Evolutionary conservation across 2,888 invertebrate species (phyloP), one percentile per base, ranked within the genome.

Genomic region (Patella depressa): DNA sequence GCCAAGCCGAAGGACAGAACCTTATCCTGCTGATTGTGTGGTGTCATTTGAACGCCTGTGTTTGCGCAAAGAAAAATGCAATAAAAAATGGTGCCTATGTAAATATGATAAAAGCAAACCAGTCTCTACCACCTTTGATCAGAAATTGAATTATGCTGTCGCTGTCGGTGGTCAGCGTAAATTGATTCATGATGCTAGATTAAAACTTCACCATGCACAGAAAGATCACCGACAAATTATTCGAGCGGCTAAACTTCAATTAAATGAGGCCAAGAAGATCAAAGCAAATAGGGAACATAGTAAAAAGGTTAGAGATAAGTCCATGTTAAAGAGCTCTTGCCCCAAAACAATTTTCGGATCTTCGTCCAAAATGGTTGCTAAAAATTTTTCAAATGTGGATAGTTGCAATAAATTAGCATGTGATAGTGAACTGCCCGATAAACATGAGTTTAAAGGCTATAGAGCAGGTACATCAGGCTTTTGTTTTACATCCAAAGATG

Each of bases 151-250:
- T 77, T 85, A 84, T 84, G 86, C 85, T 65, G 78, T 82, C 34
- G 79, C 82, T 9, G 73, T 78, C 24, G 78, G 79, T 45, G 82
- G 81, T n/a, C 82, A 82, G 17, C 74, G 85, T 29, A 83, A 83
- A 19, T 71, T 87, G 17, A 85, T 87, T 19, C 80, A 84, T 45
- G 89, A 88, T 53, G 87, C 88, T 12, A 79, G 84, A 45, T 81
- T 89, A 9, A 87, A 87, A 73, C 74, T 87, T 53, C 89, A 88
- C 73, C 65, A 77, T 15, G 83, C 85, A 53, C 85, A 88, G 54
- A 88, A 88, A 80, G 89, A 89, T 76, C 82, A 85, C n/a, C 85
- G 85, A 55, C 84, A 85, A 57, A 80, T 89, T 12, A 83, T 89
- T 24, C 81, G 88, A 24, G 86, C 87, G 29, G 89, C 89, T 7